A percentile compares a stretch with the other conserved stretches of the same genome.
Conservation (phyloP, 2,113 vertebrate species). For the Crotalus viridis region DNA sequence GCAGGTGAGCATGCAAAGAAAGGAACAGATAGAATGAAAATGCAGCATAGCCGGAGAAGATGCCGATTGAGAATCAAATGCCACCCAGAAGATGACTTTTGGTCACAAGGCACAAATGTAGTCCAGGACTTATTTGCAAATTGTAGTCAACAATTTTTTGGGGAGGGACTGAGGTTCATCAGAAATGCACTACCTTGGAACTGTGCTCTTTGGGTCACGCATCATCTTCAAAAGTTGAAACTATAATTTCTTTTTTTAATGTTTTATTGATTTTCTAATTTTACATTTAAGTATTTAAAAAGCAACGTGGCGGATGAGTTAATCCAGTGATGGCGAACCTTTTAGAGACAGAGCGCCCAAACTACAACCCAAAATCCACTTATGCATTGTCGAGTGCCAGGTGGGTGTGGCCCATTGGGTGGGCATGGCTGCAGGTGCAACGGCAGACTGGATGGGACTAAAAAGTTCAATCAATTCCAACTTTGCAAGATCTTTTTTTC, state of each 20-base stretch:
- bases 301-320: too few species aligned
- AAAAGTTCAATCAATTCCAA: too few species aligned
- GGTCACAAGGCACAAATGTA: not conserved
- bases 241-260: not conserved
- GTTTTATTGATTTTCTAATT: too few species aligned
- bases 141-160: not conserved
- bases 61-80: not conserved
- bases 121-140: not conserved
- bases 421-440: too few species aligned
- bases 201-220: not conserved
- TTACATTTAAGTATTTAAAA: too few species aligned
- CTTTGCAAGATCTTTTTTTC: too few species aligned
- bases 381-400: too few species aligned
- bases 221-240: not conserved
- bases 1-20: slow-evolving; percentile 75
- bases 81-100: not conserved
- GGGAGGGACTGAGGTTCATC: not conserved
- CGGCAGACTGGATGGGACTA: too few species aligned
- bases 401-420: too few species aligned
- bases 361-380: too few species aligned
- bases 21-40: not conserved
- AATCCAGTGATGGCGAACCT: too few species aligned
- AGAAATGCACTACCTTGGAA: not conserved
- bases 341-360: too few species aligned
- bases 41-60: not conserved